These are phyloP conservation scores for Nasonovia ribisnigri DNA, from an alignment of 2,888 invertebrate species.

Conservation along the genomic window DNA sequence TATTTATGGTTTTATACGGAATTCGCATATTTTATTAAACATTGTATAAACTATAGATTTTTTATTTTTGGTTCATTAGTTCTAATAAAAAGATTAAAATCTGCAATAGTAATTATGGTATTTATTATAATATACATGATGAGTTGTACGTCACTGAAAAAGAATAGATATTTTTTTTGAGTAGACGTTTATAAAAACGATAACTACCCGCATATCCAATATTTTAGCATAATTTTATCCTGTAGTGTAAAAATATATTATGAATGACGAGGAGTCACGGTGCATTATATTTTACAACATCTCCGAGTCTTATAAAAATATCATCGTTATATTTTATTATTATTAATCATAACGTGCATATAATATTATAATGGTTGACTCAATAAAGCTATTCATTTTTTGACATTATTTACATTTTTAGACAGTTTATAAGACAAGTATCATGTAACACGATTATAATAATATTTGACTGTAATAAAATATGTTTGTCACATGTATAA, in stretches of 20 bases:
- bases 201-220: neutral
- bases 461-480: conserved; percentile 48
- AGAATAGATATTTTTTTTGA: neutral
- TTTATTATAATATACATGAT: neutral
- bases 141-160: neutral
- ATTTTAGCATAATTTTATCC: neutral
- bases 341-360: conserved; percentile 9
- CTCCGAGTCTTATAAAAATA: neutral
- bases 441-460: conserved; percentile 44
- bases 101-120: neutral
- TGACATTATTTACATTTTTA: conserved; percentile 53
- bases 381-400: conserved; percentile 41
- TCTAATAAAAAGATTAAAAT: neutral
- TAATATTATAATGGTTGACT: conserved; percentile 30
- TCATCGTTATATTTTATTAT: conserved; percentile 24
- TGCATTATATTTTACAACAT: conserved; percentile 19
- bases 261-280: neutral
- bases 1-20: neutral
- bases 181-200: neutral
- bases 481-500: conserved; percentile 27
- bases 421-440: conserved; percentile 39
- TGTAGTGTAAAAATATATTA: neutral
- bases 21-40: neutral
- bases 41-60: neutral
- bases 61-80: neutral